These are phyloP conservation scores for Argentina silus DNA, from an alignment of 2,797 vertebrate species.

Conservation along the genomic window DNA sequence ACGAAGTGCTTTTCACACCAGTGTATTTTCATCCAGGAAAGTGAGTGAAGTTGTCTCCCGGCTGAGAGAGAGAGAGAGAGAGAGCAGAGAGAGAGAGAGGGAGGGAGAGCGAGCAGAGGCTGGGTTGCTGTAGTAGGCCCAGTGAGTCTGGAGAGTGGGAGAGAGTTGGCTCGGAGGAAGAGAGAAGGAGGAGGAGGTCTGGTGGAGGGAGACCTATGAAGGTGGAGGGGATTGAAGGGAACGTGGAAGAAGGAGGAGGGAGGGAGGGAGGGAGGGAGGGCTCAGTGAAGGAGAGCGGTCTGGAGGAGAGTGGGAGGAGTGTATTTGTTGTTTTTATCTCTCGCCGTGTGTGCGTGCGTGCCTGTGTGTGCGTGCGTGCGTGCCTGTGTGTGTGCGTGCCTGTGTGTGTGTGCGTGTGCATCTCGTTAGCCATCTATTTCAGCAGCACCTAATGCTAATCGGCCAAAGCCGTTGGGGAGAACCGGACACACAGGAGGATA, in stretches of 20 bases:
- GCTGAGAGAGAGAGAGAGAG: no score
- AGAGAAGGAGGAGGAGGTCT: neutral
- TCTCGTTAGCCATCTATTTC: constrained; percentile 63
- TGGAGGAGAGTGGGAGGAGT: neutral
- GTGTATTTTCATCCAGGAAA: no score
- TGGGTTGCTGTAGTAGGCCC: no score
- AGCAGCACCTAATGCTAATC: constrained; percentile 54
- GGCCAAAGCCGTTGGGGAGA: constrained; percentile 29
- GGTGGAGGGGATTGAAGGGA: neutral
- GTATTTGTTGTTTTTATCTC: neutral
- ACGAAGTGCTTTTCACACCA: no score
- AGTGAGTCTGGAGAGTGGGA: neutral
- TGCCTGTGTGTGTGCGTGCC: neutral
- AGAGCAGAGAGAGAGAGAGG: no score
- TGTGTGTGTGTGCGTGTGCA: no score
- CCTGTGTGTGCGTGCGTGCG: neutral
- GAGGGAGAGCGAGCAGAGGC: no score
- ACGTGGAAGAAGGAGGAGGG: neutral
- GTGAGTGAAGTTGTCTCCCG: no score
- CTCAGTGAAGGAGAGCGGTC: neutral
- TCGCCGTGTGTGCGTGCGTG: neutral
- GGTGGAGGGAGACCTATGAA: neutral
- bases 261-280: neutral
- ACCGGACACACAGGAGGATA: constrained; percentile 1
- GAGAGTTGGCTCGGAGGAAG: neutral